Base-by-base conservation (phyloP, 2,888 invertebrate genomes). In the Drosophila greeni region DNA sequence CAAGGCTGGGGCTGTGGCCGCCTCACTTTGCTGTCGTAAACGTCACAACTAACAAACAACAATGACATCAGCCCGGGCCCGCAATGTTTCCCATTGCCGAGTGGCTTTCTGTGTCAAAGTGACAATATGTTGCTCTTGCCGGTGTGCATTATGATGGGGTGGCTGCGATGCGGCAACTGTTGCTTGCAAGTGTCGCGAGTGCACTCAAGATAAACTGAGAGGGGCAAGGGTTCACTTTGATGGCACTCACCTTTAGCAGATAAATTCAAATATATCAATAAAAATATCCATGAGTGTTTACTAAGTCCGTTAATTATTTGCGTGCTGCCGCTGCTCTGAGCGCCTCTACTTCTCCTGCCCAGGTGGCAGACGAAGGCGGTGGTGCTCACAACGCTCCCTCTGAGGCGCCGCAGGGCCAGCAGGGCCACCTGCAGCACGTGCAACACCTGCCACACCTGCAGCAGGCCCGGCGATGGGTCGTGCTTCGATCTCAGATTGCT, bases 261-360 rank as follows among this genome's bases (percentile, higher is more conserved):
- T 84, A 88, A 86, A 86, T 88, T 88, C 85, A 88, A 88, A 85
- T 88, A 89, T 81, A 88, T 88, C 85, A 89, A 81, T 85, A 88
- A 87, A 87, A 88, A 88, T 87, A 88, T 89, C 87, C 87, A 88
- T 85, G 87, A 88, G 86, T 87, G 87, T 86, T 88, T 89, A 84
- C 87, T 85, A 77, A 88, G 85, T 85, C 86, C 82, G 75, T 87
- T 85, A 66, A 86, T 76, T 77, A 83, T 70, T 73, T 79, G 75
- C 74, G 72, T 72, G 73, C 73, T 74, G 72, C 36, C 61, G 68
- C 33, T 68, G 65, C 34, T 71, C 54, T 65, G 56, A 14, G 29
- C 65, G 69, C 9, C 70, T 61, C 43, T 72, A 54, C 37, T 69
- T 34, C 70, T 60, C 55, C 70, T 70, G 53, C 62, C 57, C 48